Conservation (phyloP, 1,140 invertebrate species). For the Drosophila rhopaloa region DNA sequence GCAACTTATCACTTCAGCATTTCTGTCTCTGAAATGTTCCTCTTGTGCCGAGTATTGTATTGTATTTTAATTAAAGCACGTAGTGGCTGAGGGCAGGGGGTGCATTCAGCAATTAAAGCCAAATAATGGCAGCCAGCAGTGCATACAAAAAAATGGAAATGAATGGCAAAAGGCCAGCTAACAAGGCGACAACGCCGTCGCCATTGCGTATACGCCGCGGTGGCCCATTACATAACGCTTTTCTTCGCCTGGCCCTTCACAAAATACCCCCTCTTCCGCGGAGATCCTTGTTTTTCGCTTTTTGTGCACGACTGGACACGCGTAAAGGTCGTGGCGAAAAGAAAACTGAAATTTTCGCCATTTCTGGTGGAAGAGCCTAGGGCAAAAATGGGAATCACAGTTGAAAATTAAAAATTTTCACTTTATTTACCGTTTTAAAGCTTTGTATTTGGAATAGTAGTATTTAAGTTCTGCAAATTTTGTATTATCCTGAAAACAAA, state of each 20-base stretch:
- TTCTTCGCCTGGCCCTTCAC: slow-evolving; percentile 46
- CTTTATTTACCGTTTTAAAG: not conserved
- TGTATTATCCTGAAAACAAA: no score
- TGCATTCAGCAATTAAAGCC: slow-evolving; percentile 80
- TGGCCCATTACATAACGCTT: slow-evolving; percentile 73
- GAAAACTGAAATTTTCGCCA: slow-evolving; percentile 48
- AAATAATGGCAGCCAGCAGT: slow-evolving; percentile 77
- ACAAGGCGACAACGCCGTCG: slow-evolving; percentile 62
- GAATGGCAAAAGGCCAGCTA: slow-evolving; percentile 71
- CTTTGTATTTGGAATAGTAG: not conserved
- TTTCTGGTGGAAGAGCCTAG: slow-evolving; percentile 34
- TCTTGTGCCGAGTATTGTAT: slow-evolving; percentile 21
- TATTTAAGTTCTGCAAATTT: no score
- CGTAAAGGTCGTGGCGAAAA: slow-evolving; percentile 52
- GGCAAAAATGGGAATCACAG: slow-evolving; percentile 8
- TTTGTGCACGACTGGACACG: slow-evolving; percentile 61
- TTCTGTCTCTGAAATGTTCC: slow-evolving; percentile 2
- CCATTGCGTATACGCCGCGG: slow-evolving; percentile 74
- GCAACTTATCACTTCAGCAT: slow-evolving; percentile 60
- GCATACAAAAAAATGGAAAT: slow-evolving; percentile 78
- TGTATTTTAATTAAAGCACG: slow-evolving; percentile 82
- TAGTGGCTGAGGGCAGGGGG: slow-evolving; percentile 17
- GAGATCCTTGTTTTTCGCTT: slow-evolving; percentile 3
- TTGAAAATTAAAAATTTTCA: slow-evolving; percentile 9
- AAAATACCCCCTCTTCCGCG: slow-evolving; percentile 5